Evolutionary conservation across 2,888 invertebrate genomes (phyloP), one percentile per base, ranked within the genome.

Genomic region (Standfussiana lucernea): DNA sequence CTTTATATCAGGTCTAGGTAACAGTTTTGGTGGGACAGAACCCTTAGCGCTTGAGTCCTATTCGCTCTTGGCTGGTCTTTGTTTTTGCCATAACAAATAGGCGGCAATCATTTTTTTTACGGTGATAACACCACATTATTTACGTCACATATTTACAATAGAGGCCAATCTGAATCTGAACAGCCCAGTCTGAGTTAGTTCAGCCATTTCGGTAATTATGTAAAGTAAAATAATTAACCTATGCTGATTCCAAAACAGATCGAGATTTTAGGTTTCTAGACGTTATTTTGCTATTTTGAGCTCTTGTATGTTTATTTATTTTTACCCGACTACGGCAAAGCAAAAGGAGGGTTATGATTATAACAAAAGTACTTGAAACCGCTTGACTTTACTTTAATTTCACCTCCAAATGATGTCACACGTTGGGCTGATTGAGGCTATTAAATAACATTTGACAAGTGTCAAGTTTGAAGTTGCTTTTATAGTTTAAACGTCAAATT

Each of bases 101-200:
- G 24, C 37, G 2, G 28, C 18, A 77, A 67, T 24, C 32, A 18
- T 6, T 45, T 69, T 61, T 37, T 77, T 62, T 50, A 50, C 61
- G 70, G 50, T 77, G 70, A 77, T 70, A 77, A 79, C 11, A 37
- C 28, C 28, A 32, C 61, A n/a, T 37, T 75, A 2, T 18, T n/a
- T 28, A 37, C 3, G 35, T 6, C 24, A 74, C 18, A 59, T n/a
- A n/a, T 0, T 10, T 50, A 45, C 10, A 35, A n/a, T 35, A 65
- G 1, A 13, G 8, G 3, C 21, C 42, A 56, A 56, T 42, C 28
- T 1, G 11, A 10, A 11, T 11, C 42, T 21, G 11, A 42, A n/a
- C n/a, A 18, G n/a, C 24, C 7, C 15, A 32, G 40, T 7, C 2
- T 64, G 32, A 24, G 4, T 24, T 56, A 15, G 10, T n/a, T 53